A percentile compares a stretch with the other conserved stretches of the same genome.
Conservation (phyloP, 2,888 invertebrate species). For the Lasioglossum zephyrum region DNA sequence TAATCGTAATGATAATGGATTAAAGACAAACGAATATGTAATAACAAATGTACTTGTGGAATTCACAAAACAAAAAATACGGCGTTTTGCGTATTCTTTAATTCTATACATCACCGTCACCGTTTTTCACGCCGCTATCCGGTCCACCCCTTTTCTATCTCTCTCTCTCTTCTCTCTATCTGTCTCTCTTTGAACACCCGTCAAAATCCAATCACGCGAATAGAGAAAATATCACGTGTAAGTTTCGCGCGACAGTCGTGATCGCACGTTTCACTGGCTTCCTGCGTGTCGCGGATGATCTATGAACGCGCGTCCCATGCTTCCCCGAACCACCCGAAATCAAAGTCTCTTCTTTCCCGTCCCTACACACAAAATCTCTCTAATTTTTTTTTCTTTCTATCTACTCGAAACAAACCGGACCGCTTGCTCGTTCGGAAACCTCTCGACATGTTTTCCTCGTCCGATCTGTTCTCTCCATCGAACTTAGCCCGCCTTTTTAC, state of each 20-base stretch:
- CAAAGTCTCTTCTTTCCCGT: background rate
- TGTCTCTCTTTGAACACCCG: background rate
- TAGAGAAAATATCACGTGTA: background rate
- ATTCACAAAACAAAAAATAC: constrained; percentile 73
- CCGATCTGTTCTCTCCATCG: background rate
- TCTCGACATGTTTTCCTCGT: background rate
- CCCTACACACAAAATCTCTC: background rate
- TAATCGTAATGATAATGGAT: constrained; percentile 71
- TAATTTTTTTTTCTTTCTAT: background rate
- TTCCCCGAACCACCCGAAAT: background rate
- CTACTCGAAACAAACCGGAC: background rate
- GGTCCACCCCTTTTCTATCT: constrained; percentile 16
- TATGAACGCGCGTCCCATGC: constrained; percentile 8
- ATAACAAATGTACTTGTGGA: constrained; percentile 78
- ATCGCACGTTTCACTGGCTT: constrained; percentile 79
- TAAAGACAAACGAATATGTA: constrained; percentile 73
- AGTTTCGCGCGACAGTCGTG: constrained; percentile 4
- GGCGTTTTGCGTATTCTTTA: constrained; percentile 75
- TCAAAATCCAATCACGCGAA: constrained; percentile 8
- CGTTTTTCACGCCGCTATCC: constrained; percentile 49
- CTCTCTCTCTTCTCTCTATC: background rate
- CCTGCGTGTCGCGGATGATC: constrained; percentile 77
- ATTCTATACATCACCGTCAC: constrained; percentile 61
- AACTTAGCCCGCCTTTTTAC: background rate
- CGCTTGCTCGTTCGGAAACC: background rate